A percentile compares a stretch with the other conserved stretches of the same genome.
phyloP scores from a whole-genome alignment of 2,888 invertebrate species.

The Elysia crispata region DNA sequence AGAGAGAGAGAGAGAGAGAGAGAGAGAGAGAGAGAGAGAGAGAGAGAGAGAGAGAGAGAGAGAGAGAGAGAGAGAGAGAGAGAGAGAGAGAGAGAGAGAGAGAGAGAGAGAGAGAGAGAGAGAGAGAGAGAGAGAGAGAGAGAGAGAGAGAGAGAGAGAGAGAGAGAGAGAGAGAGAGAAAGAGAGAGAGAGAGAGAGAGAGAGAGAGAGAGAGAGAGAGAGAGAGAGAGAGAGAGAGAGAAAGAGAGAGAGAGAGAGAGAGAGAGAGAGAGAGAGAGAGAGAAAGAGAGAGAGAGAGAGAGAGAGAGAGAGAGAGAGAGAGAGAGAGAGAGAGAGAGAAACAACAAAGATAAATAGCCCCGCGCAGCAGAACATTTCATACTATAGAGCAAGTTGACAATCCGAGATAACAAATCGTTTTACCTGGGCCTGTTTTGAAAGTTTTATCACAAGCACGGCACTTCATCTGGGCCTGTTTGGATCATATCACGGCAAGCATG shows the following conservation, averaged over 20 bases:
- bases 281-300: constrained; percentile 18
- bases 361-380: too few relatives aligned
- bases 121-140: neutral
- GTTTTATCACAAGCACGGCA: too few relatives aligned
- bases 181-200: neutral
- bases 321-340: constrained; percentile 15
- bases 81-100: neutral
- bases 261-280: constrained; percentile 26
- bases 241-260: neutral
- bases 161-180: neutral
- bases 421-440: too few relatives aligned
- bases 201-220: neutral
- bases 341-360: neutral
- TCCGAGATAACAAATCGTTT: too few relatives aligned
- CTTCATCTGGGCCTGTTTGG: too few relatives aligned
- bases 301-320: constrained; percentile 27
- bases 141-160: neutral
- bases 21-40: too few relatives aligned
- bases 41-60: too few relatives aligned
- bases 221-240: neutral
- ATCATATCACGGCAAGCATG: too few relatives aligned
- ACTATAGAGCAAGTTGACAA: too few relatives aligned
- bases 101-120: neutral
- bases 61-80: neutral
- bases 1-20: too few relatives aligned